Conservation (phyloP, 1,140 invertebrate species). For the Helicoverpa zea region DNA sequence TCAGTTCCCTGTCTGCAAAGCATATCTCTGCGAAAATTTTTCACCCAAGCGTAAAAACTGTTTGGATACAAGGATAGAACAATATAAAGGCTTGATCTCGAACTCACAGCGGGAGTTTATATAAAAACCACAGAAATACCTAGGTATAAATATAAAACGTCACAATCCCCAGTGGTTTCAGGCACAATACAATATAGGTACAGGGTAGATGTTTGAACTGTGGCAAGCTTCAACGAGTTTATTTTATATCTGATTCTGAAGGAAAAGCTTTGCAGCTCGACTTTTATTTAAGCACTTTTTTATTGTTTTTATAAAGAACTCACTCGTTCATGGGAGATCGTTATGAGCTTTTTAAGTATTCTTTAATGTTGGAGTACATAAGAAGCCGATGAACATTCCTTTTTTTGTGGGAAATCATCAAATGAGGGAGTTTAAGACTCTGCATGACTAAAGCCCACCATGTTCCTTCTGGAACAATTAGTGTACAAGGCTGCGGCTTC, state of each 20-base stretch:
- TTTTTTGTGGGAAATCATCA: not conserved
- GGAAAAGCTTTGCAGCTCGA: constrained; percentile 11
- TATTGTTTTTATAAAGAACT: not conserved
- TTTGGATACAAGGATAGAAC: not conserved
- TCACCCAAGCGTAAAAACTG: no score
- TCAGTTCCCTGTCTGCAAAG: no score
- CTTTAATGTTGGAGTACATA: no score
- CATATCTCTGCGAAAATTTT: no score
- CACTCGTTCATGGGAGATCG: no score
- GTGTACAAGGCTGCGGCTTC: no score
- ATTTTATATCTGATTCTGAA: constrained; percentile 25
- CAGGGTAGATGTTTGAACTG: constrained; percentile 8
- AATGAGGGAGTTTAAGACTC: not conserved
- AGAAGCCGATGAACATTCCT: not conserved
- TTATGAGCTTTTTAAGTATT: not conserved
- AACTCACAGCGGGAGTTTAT: not conserved
- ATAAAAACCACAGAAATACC: not conserved
- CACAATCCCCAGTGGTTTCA: constrained; percentile 12
- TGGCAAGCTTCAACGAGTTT: constrained; percentile 11
- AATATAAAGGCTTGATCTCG: not conserved
- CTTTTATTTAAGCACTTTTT: not conserved
- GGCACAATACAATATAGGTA: not conserved
- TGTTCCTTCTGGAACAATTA: no score
- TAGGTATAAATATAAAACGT: constrained; percentile 2
- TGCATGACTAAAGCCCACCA: no score